phyloP scores from a whole-genome alignment of 2,797 vertebrate species.

The Epinephelus malabaricus region DNA sequence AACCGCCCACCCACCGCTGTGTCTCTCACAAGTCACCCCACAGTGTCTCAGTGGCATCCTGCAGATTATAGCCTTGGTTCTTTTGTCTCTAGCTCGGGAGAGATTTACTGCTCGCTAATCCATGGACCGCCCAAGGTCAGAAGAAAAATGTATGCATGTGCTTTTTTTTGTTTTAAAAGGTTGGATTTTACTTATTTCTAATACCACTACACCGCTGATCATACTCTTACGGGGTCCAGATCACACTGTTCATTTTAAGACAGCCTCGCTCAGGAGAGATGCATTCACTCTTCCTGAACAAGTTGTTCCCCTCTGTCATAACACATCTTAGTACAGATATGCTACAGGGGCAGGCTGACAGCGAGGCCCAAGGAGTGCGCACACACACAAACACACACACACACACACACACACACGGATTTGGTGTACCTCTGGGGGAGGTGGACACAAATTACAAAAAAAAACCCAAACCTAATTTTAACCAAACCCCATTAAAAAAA shows the following conservation, averaged over 20 bases:
- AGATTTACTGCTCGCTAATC: conserved; percentile 76
- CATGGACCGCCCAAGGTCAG: conserved; percentile 58
- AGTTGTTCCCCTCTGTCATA: conserved; percentile 46
- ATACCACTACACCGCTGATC: not conserved
- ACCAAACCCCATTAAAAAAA: conserved; percentile 11
- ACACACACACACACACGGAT: not conserved
- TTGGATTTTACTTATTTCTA: conserved; percentile 19
- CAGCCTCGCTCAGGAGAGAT: conserved; percentile 1
- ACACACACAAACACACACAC: conserved; percentile 10
- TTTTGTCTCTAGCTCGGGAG: conserved; percentile 54
- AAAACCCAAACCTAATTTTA: not conserved
- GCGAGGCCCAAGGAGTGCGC: not conserved
- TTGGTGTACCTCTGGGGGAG: not conserved
- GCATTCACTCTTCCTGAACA: conserved; percentile 14
- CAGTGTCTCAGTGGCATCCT: conserved; percentile 47
- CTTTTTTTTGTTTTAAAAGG: conserved; percentile 22
- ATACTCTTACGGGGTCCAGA: conserved; percentile 17
- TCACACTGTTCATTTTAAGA: not conserved
- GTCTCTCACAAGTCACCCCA: conserved; percentile 25
- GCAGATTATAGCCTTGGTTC: conserved; percentile 65
- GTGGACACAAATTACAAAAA: not conserved
- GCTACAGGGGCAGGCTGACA: conserved; percentile 27
- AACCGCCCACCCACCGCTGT: conserved; percentile 50
- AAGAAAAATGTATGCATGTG: conserved; percentile 29
- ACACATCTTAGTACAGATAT: conserved; percentile 32